Percentiles rank a stretch among this genome's conserved stretches.
Evolutionary conservation across 2,113 vertebrate species (phyloP).

Genomic region (Bungarus multicinctus): DNA sequence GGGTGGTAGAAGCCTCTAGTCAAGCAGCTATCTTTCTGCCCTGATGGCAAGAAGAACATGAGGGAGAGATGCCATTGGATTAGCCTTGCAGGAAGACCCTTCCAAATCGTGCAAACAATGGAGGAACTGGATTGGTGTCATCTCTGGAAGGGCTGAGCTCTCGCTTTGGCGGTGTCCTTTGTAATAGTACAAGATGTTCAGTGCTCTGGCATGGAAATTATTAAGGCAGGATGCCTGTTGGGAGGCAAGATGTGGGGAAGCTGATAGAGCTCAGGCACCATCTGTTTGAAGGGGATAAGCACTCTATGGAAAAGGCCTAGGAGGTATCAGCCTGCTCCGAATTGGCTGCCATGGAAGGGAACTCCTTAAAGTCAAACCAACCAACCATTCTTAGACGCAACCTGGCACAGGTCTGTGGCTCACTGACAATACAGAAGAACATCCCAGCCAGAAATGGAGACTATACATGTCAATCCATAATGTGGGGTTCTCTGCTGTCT

Average conservation of each 20-base stretch:
- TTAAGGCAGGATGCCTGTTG: conserved; percentile 5
- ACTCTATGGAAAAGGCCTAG: conserved; percentile 50
- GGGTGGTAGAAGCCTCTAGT: conserved; percentile 33
- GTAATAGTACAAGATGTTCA: not conserved
- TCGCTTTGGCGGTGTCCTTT: not conserved
- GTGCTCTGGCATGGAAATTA: conserved; percentile 21
- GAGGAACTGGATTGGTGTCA: not conserved
- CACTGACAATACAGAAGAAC: not conserved
- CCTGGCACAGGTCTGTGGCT: not conserved
- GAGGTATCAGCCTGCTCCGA: conserved; percentile 49
- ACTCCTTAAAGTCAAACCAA: not conserved
- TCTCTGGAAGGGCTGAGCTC: conserved; percentile 28
- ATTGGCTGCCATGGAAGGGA: conserved; percentile 20
- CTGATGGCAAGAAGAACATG: conserved; percentile 46
- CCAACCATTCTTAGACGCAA: not conserved
- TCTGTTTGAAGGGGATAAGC: conserved; percentile 62
- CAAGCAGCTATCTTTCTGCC: conserved; percentile 31
- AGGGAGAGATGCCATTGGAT: conserved; percentile 41
- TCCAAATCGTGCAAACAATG: conserved; percentile 19
- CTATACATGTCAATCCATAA: not conserved
- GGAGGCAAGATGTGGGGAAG: conserved; percentile 37
- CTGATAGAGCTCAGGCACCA: conserved; percentile 32
- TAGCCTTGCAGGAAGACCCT: conserved; percentile 27
- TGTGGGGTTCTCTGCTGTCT: not conserved
- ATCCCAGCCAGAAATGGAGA: not conserved